These are phyloP conservation scores for Luscinia luscinia DNA, from an alignment of 2,797 vertebrate species.

Conservation along the genomic window DNA sequence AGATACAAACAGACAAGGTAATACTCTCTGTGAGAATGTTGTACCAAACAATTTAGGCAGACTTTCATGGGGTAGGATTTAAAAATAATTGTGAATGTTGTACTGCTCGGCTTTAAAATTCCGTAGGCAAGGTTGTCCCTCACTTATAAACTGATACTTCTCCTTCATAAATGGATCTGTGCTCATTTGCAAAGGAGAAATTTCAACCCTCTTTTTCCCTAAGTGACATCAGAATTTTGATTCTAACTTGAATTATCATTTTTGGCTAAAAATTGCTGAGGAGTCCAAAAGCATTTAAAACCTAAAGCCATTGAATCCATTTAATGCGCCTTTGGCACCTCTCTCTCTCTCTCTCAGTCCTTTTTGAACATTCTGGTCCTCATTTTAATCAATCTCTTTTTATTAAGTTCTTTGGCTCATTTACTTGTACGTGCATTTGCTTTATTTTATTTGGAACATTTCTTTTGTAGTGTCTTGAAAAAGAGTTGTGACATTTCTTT, in stretches of 20 bases:
- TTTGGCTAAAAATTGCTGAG: slow-evolving; percentile 61
- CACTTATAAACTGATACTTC: neutral
- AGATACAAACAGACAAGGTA: neutral
- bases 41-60: neutral
- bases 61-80: neutral
- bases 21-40: neutral
- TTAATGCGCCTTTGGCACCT: slow-evolving; percentile 66
- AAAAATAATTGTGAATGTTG: neutral
- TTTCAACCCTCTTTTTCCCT: slow-evolving; percentile 4
- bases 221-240: slow-evolving; percentile 54
- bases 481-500: slow-evolving; percentile 65
- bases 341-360: slow-evolving; percentile 45
- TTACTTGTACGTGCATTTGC: slow-evolving; percentile 65
- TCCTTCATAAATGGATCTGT: neutral
- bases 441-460: slow-evolving; percentile 66
- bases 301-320: slow-evolving; percentile 59
- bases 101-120: neutral
- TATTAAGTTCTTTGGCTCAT: slow-evolving; percentile 73
- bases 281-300: slow-evolving; percentile 60
- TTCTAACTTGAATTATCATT: slow-evolving; percentile 48
- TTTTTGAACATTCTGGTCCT: slow-evolving; percentile 66
- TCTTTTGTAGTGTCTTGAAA: slow-evolving; percentile 65
- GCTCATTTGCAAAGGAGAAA: slow-evolving; percentile 15
- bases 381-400: slow-evolving; percentile 73
- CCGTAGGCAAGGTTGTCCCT: neutral